These are phyloP conservation scores for Subacronicta megacephala DNA, from an alignment of 2,888 invertebrate genomes.

Conservation along the genomic window DNA sequence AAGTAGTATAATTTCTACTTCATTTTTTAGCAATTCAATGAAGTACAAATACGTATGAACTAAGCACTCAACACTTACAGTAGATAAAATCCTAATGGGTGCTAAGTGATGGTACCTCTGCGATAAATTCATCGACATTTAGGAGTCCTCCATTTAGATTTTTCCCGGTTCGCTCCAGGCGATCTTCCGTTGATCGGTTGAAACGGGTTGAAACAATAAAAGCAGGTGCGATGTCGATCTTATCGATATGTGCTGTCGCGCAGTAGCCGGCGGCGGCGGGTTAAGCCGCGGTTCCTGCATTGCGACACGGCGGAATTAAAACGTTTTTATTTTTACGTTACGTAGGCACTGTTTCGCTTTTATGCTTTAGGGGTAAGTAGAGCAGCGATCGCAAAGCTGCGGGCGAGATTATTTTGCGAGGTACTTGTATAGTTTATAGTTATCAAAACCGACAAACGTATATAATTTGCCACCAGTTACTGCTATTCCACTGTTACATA, in stretches of 20 bases:
- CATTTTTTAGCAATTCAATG: not conserved
- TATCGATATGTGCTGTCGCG: constrained; percentile 83
- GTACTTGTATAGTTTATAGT: no score
- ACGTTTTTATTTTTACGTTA: constrained; percentile 52
- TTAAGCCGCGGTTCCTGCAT: constrained; percentile 69
- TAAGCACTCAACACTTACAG: constrained; percentile 22
- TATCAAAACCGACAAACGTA: no score
- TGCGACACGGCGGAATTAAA: constrained; percentile 58
- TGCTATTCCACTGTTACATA: no score
- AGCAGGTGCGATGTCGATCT: constrained; percentile 73
- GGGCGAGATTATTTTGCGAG: not conserved
- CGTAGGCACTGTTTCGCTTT: constrained; percentile 39
- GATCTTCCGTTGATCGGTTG: constrained; percentile 63
- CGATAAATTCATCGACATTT: constrained; percentile 57
- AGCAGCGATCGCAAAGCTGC: not conserved
- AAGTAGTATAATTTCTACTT: not conserved
- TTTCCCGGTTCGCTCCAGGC: constrained; percentile 61
- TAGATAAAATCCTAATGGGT: constrained; percentile 44
- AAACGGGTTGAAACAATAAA: constrained; percentile 78
- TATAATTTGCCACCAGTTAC: no score
- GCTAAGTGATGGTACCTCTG: constrained; percentile 52
- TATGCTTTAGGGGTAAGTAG: constrained; percentile 25
- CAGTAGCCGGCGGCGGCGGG: constrained; percentile 71
- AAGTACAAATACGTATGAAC: not conserved
- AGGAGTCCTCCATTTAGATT: constrained; percentile 75